Evolutionary conservation across 2,888 invertebrate species (phyloP), one percentile per base, ranked within the genome.

Genomic region (Drosophila atroscutellata): DNA sequence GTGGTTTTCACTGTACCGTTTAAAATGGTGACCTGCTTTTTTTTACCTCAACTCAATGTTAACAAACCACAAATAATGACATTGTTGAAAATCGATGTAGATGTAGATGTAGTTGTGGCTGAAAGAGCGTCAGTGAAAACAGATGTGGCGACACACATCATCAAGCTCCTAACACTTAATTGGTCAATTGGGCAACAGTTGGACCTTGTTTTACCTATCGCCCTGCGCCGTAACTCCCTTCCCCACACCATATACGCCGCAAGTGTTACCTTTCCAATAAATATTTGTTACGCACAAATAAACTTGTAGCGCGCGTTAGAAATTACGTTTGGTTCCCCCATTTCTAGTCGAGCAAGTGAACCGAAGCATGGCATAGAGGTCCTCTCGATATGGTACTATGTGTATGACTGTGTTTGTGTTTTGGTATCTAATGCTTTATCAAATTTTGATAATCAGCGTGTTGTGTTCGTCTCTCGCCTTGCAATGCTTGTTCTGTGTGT

Each of bases 201-300:
- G 70, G 63, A 65, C 63, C 64, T 54, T 61, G 52, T 62, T 70
- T 47, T 36, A 34, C 54, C 47, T 26, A 30, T 30, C 34, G 26
- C 42, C 67, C 39, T 50, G 18, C 55, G 45, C 34, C 28, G 15
- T 32, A 18, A n/a, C 52, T 8, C 20, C 28, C 47, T 60, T 54
- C 50, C 47, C 34, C 13, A 47, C 37, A 60, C 34, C 51, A 51
- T 37, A 39, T 60, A 15, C 59, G 67, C 55, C 58, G 73, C 90
- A 89, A 89, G 86, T 89, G 91, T 91, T 89, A 84, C 79, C 81
- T 83, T 91, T 91, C 80, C 91, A 83, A 91, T 89, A 90, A 90
- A 91, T 89, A 90, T 91, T 89, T 90, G 89, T 84, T 79, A 81
- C 77, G 75, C 83, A 86, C 86, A 90, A 91, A 87, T 84, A 86